Conservation (phyloP, 1,140 invertebrate species). For the Mycetomoellerius zeteki region DNA sequence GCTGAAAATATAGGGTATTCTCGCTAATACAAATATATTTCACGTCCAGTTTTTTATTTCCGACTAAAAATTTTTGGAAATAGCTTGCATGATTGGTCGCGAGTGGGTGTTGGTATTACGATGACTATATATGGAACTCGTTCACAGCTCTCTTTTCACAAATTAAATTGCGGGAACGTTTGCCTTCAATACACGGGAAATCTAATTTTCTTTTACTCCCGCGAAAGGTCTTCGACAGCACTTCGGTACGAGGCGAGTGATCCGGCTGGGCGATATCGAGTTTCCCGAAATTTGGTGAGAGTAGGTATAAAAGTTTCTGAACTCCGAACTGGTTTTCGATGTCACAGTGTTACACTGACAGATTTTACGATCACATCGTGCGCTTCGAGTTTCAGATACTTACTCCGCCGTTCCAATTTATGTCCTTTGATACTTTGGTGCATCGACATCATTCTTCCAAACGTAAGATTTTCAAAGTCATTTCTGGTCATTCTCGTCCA, state of each 20-base stretch:
- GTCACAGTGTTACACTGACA: slow-evolving; percentile 49
- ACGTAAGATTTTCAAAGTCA: not conserved
- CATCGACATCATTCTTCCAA: slow-evolving; percentile 16
- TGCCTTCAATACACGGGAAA: slow-evolving; percentile 49
- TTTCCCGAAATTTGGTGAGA: slow-evolving; percentile 48
- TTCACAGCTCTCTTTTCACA: slow-evolving; percentile 29
- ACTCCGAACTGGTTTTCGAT: slow-evolving; percentile 52
- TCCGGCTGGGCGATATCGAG: slow-evolving; percentile 50
- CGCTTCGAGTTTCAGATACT: slow-evolving; percentile 25
- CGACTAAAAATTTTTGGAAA: not conserved
- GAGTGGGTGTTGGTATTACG: not conserved
- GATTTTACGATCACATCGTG: slow-evolving; percentile 49
- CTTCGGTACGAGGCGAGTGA: slow-evolving; percentile 30
- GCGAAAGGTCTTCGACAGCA: slow-evolving; percentile 36
- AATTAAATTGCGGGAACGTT: slow-evolving; percentile 57
- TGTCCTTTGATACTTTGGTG: not conserved
- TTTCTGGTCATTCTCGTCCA: not conserved
- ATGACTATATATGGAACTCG: not conserved
- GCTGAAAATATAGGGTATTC: not conserved
- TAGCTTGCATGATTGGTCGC: not conserved
- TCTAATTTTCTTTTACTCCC: slow-evolving; percentile 49
- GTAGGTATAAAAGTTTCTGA: slow-evolving; percentile 46
- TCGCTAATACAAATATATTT: slow-evolving; percentile 3
- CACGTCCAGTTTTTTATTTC: not conserved
- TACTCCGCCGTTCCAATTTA: slow-evolving; percentile 29